Percentiles rank a stretch among this genome's conserved stretches.
phyloP scores from a whole-genome alignment of 2,888 invertebrate genomes.

The Strigamia crassipes region DNA sequence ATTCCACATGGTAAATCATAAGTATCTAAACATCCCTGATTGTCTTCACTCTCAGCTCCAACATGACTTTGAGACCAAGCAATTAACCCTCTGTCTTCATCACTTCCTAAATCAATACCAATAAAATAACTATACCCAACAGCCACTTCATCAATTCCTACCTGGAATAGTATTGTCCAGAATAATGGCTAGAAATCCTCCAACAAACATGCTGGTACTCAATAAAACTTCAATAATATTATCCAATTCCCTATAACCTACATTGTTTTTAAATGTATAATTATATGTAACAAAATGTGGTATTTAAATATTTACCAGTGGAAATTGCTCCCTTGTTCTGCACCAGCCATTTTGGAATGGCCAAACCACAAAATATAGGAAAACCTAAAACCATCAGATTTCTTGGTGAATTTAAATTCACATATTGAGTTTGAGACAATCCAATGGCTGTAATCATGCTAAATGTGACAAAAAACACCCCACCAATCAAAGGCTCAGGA shows the following conservation, averaged over 20 bases:
- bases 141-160: slow-evolving; percentile 13
- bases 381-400: slow-evolving; percentile 88
- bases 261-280: no score
- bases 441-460: slow-evolving; percentile 59
- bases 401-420: slow-evolving; percentile 79
- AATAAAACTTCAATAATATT: slow-evolving; percentile 50
- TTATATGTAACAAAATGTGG: neutral
- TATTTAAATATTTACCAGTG: slow-evolving; percentile 34
- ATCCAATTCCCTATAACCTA: slow-evolving; percentile 9
- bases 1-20: slow-evolving; percentile 70
- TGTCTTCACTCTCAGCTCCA: neutral
- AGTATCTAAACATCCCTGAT: slow-evolving; percentile 27
- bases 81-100: neutral
- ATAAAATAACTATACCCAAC: neutral
- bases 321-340: slow-evolving; percentile 41
- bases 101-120: neutral
- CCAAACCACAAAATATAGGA: slow-evolving; percentile 80
- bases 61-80: neutral
- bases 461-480: slow-evolving; percentile 58
- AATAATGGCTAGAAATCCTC: slow-evolving; percentile 53
- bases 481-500: slow-evolving; percentile 62
- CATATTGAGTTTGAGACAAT: slow-evolving; percentile 76
- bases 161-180: slow-evolving; percentile 53
- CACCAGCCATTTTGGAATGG: slow-evolving; percentile 48
- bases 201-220: slow-evolving; percentile 53